Evolutionary conservation across 2,797 vertebrate genomes (phyloP).

Genomic region (Hybognathus amarus): DNA sequence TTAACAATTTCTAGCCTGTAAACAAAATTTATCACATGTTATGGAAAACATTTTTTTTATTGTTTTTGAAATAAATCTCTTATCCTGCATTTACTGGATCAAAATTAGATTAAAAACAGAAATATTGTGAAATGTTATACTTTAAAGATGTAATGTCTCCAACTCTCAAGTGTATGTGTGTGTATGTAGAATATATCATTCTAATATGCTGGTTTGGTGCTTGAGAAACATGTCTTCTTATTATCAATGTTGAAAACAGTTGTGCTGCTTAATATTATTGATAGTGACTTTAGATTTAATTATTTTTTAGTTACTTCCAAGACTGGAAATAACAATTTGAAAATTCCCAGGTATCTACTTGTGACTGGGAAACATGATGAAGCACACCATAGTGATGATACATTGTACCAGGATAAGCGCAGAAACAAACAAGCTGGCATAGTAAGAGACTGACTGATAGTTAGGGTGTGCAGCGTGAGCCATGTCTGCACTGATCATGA

Average conservation of each 20-base stretch:
- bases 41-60: background rate
- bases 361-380: background rate
- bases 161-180: no score
- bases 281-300: background rate
- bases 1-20: no score
- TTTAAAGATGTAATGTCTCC: background rate
- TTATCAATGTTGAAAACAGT: background rate
- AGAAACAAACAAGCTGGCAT: slow-evolving; percentile 26
- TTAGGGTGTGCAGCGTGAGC: slow-evolving; percentile 97
- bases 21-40: background rate
- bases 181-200: background rate
- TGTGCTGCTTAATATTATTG: background rate
- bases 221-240: background rate
- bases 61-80: background rate
- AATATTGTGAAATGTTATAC: background rate
- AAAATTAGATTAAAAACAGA: background rate
- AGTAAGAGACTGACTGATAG: slow-evolving; percentile 72
- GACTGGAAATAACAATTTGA: background rate
- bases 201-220: background rate
- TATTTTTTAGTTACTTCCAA: background rate
- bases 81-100: background rate
- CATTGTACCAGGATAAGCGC: background rate
- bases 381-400: background rate
- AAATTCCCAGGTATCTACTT: background rate
- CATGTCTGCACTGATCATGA: slow-evolving; percentile 98